These are phyloP conservation scores for Drosophila triauraria DNA, from an alignment of 1,140 invertebrate genomes.

Conservation along the genomic window DNA sequence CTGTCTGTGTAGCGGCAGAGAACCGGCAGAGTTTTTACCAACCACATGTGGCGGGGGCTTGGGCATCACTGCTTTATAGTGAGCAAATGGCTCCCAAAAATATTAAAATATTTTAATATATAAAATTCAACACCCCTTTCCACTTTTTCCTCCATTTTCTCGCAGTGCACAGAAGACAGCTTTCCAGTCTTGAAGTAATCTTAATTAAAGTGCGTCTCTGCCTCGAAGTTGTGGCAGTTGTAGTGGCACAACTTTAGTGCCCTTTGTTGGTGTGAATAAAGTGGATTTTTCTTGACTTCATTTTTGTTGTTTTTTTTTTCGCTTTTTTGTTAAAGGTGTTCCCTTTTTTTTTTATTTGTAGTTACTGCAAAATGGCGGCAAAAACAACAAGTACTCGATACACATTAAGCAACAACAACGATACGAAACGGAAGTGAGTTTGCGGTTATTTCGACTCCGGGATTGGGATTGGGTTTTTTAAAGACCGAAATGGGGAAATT, in stretches of 20 bases:
- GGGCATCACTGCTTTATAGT: too few species aligned
- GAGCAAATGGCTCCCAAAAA: too few species aligned
- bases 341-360: constrained; percentile 21
- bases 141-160: not conserved
- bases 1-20: too few species aligned
- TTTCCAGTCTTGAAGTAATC: constrained; percentile 44
- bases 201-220: constrained; percentile 68
- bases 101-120: not conserved
- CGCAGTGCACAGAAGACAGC: constrained; percentile 12
- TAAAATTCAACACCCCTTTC: not conserved
- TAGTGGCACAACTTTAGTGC: constrained; percentile 1
- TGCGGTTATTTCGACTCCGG: constrained; percentile 64
- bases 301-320: constrained; percentile 23
- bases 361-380: constrained; percentile 65
- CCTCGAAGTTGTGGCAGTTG: constrained; percentile 2
- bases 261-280: constrained; percentile 31
- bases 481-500: constrained; percentile 3
- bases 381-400: constrained; percentile 35
- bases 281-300: constrained; percentile 12
- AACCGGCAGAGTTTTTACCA: too few species aligned
- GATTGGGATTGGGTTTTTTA: constrained; percentile 42
- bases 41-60: too few species aligned
- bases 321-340: constrained; percentile 18
- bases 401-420: constrained; percentile 22
- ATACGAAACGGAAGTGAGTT: constrained; percentile 80